Percentiles rank a stretch among this genome's conserved stretches.
These are phyloP conservation scores for Prosopocoilus inquinatus DNA, from an alignment of 2,888 invertebrate species.

Conservation along the genomic window DNA sequence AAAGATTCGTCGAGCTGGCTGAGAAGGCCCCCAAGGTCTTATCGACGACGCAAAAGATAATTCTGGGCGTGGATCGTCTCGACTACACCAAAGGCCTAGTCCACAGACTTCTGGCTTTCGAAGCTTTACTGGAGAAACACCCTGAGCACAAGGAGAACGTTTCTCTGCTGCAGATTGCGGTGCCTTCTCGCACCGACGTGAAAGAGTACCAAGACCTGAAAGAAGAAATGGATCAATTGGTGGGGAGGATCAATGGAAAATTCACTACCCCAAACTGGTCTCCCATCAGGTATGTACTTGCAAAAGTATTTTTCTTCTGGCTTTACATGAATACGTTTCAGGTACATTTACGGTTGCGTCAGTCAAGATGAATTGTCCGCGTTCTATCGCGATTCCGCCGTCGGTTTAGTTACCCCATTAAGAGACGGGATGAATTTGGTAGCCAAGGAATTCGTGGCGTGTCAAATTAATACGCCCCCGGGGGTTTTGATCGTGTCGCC, in stretches of 20 bases:
- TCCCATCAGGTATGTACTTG: conserved; percentile 63
- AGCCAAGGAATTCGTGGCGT: conserved; percentile 90
- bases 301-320: not conserved
- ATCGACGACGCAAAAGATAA: conserved; percentile 74
- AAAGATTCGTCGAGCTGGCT: conserved; percentile 79
- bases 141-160: conserved; percentile 85
- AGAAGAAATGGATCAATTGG: conserved; percentile 86
- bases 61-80: conserved; percentile 83
- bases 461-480: conserved; percentile 79
- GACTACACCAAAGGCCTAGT: conserved; percentile 91
- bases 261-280: conserved; percentile 93
- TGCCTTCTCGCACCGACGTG: conserved; percentile 86
- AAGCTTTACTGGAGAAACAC: conserved; percentile 75
- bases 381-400: conserved; percentile 82
- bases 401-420: conserved; percentile 83
- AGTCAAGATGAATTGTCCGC: conserved; percentile 84
- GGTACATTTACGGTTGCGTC: conserved; percentile 83
- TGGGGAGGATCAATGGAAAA: conserved; percentile 83
- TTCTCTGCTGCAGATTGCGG: conserved; percentile 80
- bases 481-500: conserved; percentile 88
- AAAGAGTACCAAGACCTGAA: conserved; percentile 88
- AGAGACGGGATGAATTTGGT: conserved; percentile 91
- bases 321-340: not conserved
- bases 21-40: conserved; percentile 64
- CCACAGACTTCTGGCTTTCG: conserved; percentile 79